phyloP scores from a whole-genome alignment of 2,888 invertebrate species.

The Galeruca laticollis region DNA sequence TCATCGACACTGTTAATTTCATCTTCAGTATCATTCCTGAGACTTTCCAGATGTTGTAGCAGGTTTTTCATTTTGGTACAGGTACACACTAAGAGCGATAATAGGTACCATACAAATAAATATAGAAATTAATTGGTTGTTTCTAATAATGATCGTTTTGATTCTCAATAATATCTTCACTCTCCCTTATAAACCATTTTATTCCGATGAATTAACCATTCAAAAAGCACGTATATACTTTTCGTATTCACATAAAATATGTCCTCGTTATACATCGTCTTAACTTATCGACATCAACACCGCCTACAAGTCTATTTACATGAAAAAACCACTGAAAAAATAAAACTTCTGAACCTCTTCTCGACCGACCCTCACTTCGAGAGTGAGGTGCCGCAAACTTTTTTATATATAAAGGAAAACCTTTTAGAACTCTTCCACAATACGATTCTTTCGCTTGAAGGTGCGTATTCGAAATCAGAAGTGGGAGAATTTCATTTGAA shows the following conservation, averaged over 20 bases:
- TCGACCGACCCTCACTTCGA: background rate
- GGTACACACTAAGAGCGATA: too few species aligned
- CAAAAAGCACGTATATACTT: background rate
- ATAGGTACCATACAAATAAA: too few species aligned
- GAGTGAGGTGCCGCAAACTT: background rate
- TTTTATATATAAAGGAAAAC: conserved; percentile 48
- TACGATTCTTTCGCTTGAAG: conserved; percentile 21
- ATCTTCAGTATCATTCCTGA: too few species aligned
- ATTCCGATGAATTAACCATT: too few species aligned
- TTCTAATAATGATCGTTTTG: too few species aligned
- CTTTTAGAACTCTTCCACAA: conserved; percentile 48
- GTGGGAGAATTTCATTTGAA: conserved; percentile 3
- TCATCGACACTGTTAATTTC: too few species aligned
- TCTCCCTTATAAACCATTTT: too few species aligned
- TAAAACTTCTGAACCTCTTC: conserved; percentile 17
- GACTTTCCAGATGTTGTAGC: too few species aligned
- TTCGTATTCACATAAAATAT: background rate
- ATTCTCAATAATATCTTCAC: too few species aligned
- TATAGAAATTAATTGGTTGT: too few species aligned
- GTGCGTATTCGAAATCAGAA: background rate
- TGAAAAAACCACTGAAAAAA: conserved; percentile 8
- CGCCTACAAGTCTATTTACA: conserved; percentile 19
- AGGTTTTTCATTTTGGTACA: too few species aligned
- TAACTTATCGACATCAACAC: conserved; percentile 13
- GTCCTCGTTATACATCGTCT: conserved; percentile 4